Evolutionary conservation across 2,113 vertebrate genomes (phyloP), one percentile per base, ranked within the genome.

Genomic region (Peromyscus leucopus): DNA sequence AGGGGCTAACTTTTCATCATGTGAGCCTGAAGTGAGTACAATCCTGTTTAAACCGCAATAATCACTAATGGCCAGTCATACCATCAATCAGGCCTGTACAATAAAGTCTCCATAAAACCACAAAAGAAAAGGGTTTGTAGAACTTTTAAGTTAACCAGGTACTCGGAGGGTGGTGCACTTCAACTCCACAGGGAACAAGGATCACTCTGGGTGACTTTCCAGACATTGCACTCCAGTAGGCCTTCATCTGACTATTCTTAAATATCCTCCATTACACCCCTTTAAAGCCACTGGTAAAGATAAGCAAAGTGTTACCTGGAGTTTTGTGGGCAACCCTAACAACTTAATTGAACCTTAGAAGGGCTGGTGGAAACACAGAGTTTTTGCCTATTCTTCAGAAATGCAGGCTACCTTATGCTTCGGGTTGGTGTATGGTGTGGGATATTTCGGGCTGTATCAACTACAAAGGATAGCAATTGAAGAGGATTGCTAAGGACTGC

Each of bases 401-500:
- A 46, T 36, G 42, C 4, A 85, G 26, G 15, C 55, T 39, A 95
- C 28, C n/a, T 57, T 67, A 33, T 76, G 42, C 33, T 93, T 89
- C 75, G 46, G 33, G 76, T 9, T 76, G 78, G 79, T 63, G 69
- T 61, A 51, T 71, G 33, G 59, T 51, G 39, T 75, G 78, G 48
- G 61, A 71, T 10, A 76, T 61, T 76, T 59, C 39, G 76, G n/a
- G 17, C 39, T 85, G 24, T 8, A 69, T 26, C 17, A 33, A 74
- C 28, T 31, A 51, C 79, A 90, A 93, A 93, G 33, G 72, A 87
- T n/a, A 91, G 19, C 31, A 24, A 78, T 79, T 71, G 61, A 42
- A 48, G 87, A 71, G 72, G 76, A 86, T 79, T 95, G 91, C 61
- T 69, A 69, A 78, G 59, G 75, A 78, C 1, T 91, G 48, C 61